phyloP scores from a whole-genome alignment of 1,140 invertebrate genomes.

The Palaemon carinicauda region DNA sequence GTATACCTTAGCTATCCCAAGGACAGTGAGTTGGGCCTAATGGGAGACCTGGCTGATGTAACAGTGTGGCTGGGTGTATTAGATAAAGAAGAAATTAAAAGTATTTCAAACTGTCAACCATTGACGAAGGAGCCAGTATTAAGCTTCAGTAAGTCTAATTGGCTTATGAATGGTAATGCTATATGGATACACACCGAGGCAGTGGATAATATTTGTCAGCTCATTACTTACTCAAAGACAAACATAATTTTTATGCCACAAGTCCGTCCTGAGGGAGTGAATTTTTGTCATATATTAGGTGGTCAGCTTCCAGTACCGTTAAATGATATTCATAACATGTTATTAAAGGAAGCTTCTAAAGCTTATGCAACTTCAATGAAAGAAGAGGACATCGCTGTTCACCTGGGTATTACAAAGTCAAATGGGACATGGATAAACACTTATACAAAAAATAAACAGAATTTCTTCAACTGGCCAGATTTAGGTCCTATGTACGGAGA shows the following conservation, averaged over 20 bases:
- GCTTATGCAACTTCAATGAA: neutral
- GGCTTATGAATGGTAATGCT: neutral
- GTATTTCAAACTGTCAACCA: neutral
- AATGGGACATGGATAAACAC: too few relatives aligned
- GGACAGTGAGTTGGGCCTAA: neutral
- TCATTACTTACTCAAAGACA: neutral
- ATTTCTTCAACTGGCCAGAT: too few relatives aligned
- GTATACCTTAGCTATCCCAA: too few relatives aligned
- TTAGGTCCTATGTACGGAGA: too few relatives aligned
- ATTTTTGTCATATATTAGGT: neutral
- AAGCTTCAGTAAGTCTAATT: neutral
- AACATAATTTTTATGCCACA: neutral
- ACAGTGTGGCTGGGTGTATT: neutral
- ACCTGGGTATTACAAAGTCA: neutral
- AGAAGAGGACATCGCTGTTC: neutral
- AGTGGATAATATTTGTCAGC: neutral
- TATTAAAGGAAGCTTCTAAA: neutral
- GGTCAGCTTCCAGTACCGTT: neutral
- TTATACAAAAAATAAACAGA: too few relatives aligned
- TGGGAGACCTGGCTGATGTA: neutral
- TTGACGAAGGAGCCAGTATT: neutral
- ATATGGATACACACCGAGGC: neutral
- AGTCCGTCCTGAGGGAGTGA: neutral
- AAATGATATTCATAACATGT: neutral
- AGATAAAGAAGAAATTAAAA: neutral